phyloP scores from a whole-genome alignment of 2,113 vertebrate genomes.

The Thalassoma bifasciatum region DNA sequence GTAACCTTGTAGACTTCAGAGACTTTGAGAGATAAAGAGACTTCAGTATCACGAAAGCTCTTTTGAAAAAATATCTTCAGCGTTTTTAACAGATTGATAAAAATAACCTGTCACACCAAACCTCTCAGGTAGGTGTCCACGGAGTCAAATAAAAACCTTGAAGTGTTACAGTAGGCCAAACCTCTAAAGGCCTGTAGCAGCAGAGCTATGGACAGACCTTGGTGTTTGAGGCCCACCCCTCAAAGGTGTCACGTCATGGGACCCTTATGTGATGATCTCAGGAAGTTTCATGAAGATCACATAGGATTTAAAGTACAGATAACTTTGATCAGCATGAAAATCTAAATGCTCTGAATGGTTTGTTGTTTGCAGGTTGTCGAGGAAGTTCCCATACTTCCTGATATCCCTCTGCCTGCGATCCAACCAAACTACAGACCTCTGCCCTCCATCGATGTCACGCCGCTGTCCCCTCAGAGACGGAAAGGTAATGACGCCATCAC shows the following conservation, averaged over 20 bases:
- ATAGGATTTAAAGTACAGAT: background rate
- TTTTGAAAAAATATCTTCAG: background rate
- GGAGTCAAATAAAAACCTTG: too few species aligned
- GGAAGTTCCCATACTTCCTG: slow-evolving; percentile 86
- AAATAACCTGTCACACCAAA: too few species aligned
- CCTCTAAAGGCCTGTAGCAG: too few species aligned
- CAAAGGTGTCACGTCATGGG: too few species aligned
- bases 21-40: too few species aligned
- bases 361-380: slow-evolving; percentile 83
- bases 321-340: too few species aligned
- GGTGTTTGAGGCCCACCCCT: too few species aligned
- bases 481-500: slow-evolving; percentile 85
- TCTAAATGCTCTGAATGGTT: background rate
- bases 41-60: background rate
- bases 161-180: too few species aligned
- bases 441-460: slow-evolving; percentile 90
- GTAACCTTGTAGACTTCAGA: background rate
- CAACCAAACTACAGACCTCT: slow-evolving; percentile 96
- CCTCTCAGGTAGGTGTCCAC: too few species aligned
- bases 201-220: too few species aligned
- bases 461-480: slow-evolving; percentile 90
- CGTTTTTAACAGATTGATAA: background rate
- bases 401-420: slow-evolving; percentile 92
- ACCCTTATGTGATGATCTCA: too few species aligned
- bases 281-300: background rate